Conservation (phyloP, 64 coral and sea anemone species). For the Montipora capricornis region DNA sequence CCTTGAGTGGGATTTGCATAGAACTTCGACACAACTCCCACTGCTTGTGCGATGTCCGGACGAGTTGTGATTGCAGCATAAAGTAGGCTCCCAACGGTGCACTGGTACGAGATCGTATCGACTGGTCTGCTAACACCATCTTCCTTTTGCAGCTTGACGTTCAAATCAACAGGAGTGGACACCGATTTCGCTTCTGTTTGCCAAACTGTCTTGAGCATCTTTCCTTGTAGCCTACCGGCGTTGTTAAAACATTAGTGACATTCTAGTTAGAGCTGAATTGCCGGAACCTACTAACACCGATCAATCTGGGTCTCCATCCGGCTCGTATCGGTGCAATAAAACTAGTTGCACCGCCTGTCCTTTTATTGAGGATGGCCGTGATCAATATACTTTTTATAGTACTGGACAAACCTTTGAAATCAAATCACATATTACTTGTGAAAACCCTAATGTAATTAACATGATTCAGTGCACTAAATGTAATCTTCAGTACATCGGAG, state of each 20-base stretch:
- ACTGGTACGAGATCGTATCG: constrained; percentile 55
- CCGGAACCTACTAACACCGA: too few relatives aligned
- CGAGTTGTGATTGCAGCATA: constrained; percentile 73
- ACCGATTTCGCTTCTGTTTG: constrained; percentile 74
- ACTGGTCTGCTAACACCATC: constrained; percentile 63
- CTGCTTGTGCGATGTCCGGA: constrained; percentile 68
- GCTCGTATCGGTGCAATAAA: too few relatives aligned
- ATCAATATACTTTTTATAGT: neutral
- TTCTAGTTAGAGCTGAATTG: too few relatives aligned
- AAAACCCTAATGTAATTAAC: neutral
- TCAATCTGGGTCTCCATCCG: too few relatives aligned
- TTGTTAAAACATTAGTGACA: too few relatives aligned
- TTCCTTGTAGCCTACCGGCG: neutral
- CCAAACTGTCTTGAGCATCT: constrained; percentile 65
- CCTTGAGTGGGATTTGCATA: constrained; percentile 64
- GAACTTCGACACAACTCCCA: constrained; percentile 76
- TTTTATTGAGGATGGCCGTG: neutral
- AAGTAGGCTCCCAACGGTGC: constrained; percentile 69
- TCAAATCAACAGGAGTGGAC: constrained; percentile 69
- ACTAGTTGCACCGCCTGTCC: too few relatives aligned
- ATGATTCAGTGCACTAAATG: neutral
- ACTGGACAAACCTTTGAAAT: neutral
- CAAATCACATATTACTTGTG: too few relatives aligned
- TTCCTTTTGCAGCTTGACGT: constrained; percentile 72
- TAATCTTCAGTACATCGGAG: neutral